Evolutionary conservation across 2,113 vertebrate species (phyloP).

Genomic region (Ageneiosus marmoratus): DNA sequence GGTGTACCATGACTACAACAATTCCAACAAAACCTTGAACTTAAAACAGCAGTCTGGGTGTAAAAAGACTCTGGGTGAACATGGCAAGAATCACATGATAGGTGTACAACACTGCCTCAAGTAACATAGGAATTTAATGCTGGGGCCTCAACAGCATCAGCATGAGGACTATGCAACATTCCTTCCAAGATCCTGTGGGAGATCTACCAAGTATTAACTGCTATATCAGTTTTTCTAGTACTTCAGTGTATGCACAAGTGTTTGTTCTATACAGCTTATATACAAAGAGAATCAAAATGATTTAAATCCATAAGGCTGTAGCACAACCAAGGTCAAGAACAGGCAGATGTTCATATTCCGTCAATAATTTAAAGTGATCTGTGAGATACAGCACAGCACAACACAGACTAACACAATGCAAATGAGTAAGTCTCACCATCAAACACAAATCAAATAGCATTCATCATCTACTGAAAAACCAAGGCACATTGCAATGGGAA

Average conservation of each 20-base stretch:
- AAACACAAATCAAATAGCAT: background rate
- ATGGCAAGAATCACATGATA: too few species aligned
- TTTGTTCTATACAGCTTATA: background rate
- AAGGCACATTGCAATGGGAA: background rate
- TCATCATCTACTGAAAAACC: background rate
- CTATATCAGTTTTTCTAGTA: too few species aligned
- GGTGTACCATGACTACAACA: too few species aligned
- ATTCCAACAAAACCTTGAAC: too few species aligned
- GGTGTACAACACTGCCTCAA: too few species aligned
- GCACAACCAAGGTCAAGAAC: background rate
- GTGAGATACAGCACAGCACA: background rate
- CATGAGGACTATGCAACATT: too few species aligned
- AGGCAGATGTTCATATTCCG: background rate
- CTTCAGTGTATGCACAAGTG: background rate
- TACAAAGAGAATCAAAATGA: background rate
- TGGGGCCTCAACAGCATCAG: too few species aligned
- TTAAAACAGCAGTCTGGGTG: too few species aligned
- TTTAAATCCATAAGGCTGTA: background rate
- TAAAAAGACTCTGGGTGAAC: too few species aligned
- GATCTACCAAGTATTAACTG: too few species aligned
- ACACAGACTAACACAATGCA: background rate
- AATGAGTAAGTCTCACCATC: background rate
- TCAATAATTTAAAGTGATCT: background rate
- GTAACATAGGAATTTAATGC: too few species aligned
- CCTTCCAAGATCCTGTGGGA: too few species aligned